phyloP scores from a whole-genome alignment of 2,113 vertebrate species.

The Corythornis vintsioides region DNA sequence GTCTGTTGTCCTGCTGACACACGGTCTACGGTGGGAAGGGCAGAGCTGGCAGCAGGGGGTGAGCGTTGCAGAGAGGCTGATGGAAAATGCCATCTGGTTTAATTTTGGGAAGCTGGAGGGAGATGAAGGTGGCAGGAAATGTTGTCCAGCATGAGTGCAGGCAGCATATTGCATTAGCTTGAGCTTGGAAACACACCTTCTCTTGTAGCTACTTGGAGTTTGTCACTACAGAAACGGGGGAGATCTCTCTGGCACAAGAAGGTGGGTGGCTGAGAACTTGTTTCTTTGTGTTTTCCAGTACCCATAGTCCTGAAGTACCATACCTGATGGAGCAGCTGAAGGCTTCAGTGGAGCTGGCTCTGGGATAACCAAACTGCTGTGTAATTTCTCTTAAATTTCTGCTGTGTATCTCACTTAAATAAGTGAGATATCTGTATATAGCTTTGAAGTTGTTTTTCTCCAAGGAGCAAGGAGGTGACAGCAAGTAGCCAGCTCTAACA shows the following conservation, averaged over 20 bases:
- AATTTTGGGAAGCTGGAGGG: conserved; percentile 54
- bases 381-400: conserved; percentile 58
- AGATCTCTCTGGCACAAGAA: neutral
- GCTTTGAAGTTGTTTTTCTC: conserved; percentile 65
- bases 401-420: no score
- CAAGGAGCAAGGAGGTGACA: conserved; percentile 35
- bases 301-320: conserved; percentile 79
- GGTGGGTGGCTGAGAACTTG: neutral
- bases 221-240: neutral
- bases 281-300: conserved; percentile 71
- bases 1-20: neutral
- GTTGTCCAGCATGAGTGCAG: neutral
- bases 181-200: neutral
- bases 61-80: neutral
- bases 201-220: neutral
- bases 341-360: conserved; percentile 51
- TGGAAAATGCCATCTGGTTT: conserved; percentile 69
- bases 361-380: conserved; percentile 71
- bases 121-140: conserved; percentile 40
- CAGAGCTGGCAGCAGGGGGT: neutral
- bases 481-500: conserved; percentile 69
- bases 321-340: conserved; percentile 72
- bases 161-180: conserved; percentile 1
- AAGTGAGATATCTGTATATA: conserved; percentile 77
- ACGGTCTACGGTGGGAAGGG: neutral